Base-by-base conservation (phyloP, 2,113 vertebrate genomes). In the Paracyprichromis sp. region DNA sequence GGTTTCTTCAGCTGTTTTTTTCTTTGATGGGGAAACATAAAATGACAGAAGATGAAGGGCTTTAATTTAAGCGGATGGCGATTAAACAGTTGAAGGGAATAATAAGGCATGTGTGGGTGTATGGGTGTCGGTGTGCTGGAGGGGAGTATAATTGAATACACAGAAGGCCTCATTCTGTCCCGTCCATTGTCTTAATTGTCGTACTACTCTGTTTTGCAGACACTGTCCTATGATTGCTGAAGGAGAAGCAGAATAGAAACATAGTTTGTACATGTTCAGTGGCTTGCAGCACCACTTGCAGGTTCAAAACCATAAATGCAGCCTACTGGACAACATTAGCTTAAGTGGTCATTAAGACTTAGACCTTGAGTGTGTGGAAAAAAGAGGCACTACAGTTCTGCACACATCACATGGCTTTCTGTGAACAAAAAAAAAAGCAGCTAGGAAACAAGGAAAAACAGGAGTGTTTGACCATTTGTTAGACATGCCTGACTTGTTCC, bases 121-220 rank as follows among this genome's bases (percentile, higher is more conserved):
- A n/a, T 80, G 45, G 50, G 76, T 54, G 31, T 24, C 3, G 3
- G 31, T 80, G 53, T 38, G 29, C 40, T 31, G 54, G 19, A 78
- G 71, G 38, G 19, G 26, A 56, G 82, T n/a, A 73, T 59, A 54
- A 63, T 85, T 82, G 54, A 86, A 88, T 56, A 84, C 76, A 86
- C 78, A 76, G 52, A 38, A 61, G 71, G 61, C 86, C 86, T 90
- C 82, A 76, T 80, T 85, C 88, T 89, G 82, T 87, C 84, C 85
- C 76, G 4, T 80, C 54, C 54, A 69, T 50, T 82, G 85, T 92
- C 71, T 82, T 82, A 79, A 90, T 89, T 81, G 78, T 56, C 16
- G 8, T 40, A 82, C 31, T 40, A 2, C 52, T 83, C 19, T 83
- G 47, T 73, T 66, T 83, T 40, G 69, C 79, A 73, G 47, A 81